Evolutionary conservation across 2,113 vertebrate species (phyloP), one percentile per base, ranked within the genome.

Genomic region (Genyomyrus donnyi): DNA sequence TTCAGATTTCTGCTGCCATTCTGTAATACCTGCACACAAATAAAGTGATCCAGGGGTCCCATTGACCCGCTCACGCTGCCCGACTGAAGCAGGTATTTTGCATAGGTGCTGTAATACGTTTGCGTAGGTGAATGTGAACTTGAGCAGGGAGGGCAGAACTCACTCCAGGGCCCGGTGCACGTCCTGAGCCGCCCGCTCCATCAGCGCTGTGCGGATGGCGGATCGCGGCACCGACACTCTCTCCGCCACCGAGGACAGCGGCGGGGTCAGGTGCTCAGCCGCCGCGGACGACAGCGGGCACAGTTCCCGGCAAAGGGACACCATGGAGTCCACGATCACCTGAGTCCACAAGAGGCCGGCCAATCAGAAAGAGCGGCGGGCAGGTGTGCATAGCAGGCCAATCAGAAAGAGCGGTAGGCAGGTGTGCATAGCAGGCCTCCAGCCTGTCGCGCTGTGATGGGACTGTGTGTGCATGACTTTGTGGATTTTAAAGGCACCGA

Each of bases 271-370:
- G 1, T 95, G 95, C 89, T 98, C 97, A 0, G 97, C 97, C 0
- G 96, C 96, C 0, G 94, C 93, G 92, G 97, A 96, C 45, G 97
- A 97, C 89, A 97, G 95, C 0, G 97, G 97, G 90, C 97, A 98
- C 85, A 98, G 48, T 92, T 98, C 97, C 1, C 96, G 96, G 0
- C 97, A 97, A 11, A 98, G 95, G 89, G 96, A 96, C 93, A 97
- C 97, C 97, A 98, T 98, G 27, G 97, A 97, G 93, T 98, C 97
- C 93, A 97, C 95, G 1, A 98, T 97, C 93, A 98, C 97, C 97
- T 98, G 92, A 56, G 53, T 21, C 53, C 53, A 88, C 27, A 27
- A 31, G 50, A 87, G 66, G 52, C 31, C 39, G 42, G 80, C 24
- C 50, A 42, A 66, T 7, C 62, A 48, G 45, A 48, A 48, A 48